Evolutionary conservation across 2,797 vertebrate species (phyloP), one percentile per base, ranked within the genome.

Genomic region (Acipenser transmontanus): DNA sequence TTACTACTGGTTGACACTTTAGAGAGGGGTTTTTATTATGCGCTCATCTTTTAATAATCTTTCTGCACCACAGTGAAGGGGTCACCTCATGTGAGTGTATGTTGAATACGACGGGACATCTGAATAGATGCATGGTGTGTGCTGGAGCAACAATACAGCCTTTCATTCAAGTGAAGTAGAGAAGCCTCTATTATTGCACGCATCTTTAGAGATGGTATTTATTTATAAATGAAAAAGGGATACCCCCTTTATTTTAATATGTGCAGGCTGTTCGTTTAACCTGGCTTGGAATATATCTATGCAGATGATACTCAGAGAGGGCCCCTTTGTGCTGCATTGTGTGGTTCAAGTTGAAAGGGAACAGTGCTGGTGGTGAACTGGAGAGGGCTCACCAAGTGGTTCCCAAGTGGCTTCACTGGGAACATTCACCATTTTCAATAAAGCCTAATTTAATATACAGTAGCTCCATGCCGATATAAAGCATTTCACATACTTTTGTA

Each of bases 121-220:
- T 70, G 61, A 64, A 70, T 67, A 61, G 68, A 48, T 8, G 17
- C 69, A 60, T 62, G 60, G 50, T 20, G 61, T 62, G 61, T 6
- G 6, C 65, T 49, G 49, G 51, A 65, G 61, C 61, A 61, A 59
- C 65, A 70, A 60, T 64, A 17, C 62, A 17, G 17, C 62, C 62
- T 64, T 70, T 67, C 66, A 70, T 67, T 64, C 61, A 17, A 34
- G 34, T 34, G 34, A 34, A 3, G 34, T 34, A 3, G 8, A 6
- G n/a, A 60, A 47, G 13, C 20, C 6, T 9, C 47, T 8, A 61
- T 54, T 61, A 67, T 61, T 20, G 54, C 14, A 6, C 49, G 17
- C 34, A 70, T 64, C 56, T 60, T 61, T 62, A 51, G 62, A 14
- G 20, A 49, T 13, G 57, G 65, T 17, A 52, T 60, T 64, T 66